Percentiles rank a stretch among this genome's conserved stretches.
Conservation (phyloP, 2,113 vertebrate species). For the Bettongia penicillata region DNA sequence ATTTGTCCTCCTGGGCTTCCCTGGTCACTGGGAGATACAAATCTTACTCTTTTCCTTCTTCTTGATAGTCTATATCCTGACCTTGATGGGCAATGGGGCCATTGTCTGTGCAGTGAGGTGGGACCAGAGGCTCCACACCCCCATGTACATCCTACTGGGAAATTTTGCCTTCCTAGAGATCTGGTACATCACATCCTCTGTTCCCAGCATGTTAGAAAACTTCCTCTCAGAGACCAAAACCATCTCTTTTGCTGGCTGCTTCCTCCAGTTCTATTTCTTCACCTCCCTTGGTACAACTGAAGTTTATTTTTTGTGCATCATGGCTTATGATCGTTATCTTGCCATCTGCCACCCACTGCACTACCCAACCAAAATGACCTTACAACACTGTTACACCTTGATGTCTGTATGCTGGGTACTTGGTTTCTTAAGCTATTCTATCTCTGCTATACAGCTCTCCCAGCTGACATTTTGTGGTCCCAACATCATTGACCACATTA, state of each 20-base stretch:
- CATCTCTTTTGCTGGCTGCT: slow-evolving; percentile 54
- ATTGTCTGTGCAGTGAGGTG: slow-evolving; percentile 54
- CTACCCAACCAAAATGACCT: slow-evolving; percentile 48
- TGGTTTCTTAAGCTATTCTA: slow-evolving; percentile 49
- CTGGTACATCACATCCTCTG: slow-evolving; percentile 41
- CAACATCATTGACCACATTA: slow-evolving; percentile 61
- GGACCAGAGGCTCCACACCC: slow-evolving; percentile 50
- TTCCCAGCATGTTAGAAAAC: slow-evolving; percentile 52
- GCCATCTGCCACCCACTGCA: slow-evolving; percentile 34
- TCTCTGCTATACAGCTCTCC: slow-evolving; percentile 40
- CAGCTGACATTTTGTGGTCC: slow-evolving; percentile 64
- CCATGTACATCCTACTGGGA: slow-evolving; percentile 68
- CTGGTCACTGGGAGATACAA: slow-evolving; percentile 47
- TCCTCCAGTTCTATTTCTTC: slow-evolving; percentile 60
- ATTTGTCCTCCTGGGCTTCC: slow-evolving; percentile 70
- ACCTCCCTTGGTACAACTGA: slow-evolving; percentile 56
- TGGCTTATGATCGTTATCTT: slow-evolving; percentile 53
- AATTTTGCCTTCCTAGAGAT: slow-evolving; percentile 72
- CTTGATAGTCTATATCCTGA: slow-evolving; percentile 59
- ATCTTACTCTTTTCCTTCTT: slow-evolving; percentile 56
- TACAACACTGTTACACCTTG: slow-evolving; percentile 12
- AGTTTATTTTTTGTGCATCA: slow-evolving; percentile 50
- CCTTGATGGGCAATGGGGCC: slow-evolving; percentile 55
- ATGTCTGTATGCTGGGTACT: slow-evolving; percentile 21
- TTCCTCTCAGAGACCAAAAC: slow-evolving; percentile 65